Conservation (phyloP, 2,888 invertebrate genomes). For the Melanotus villosus region DNA sequence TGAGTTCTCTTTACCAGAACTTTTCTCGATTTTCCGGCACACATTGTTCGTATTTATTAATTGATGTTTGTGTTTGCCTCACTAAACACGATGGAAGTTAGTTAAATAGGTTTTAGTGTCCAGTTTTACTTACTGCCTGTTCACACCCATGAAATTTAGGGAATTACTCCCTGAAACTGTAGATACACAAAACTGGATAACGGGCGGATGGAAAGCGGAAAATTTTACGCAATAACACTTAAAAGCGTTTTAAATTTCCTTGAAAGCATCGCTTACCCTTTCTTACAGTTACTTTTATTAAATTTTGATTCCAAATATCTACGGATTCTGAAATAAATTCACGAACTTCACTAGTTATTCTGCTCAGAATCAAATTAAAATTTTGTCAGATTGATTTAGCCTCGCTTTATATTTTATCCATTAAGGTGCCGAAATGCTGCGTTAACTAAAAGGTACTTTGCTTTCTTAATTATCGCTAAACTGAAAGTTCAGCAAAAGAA, state of each 20-base stretch:
- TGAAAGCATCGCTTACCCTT: background rate
- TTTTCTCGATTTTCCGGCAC: slow-evolving; percentile 20
- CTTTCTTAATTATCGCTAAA: background rate
- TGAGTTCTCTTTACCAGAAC: slow-evolving; percentile 11
- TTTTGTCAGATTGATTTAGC: background rate
- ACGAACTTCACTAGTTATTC: background rate
- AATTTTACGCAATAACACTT: slow-evolving; percentile 14
- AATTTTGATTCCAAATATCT: background rate
- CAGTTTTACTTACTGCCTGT: slow-evolving; percentile 4
- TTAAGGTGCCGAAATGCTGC: background rate
- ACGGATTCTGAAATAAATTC: background rate
- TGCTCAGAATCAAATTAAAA: background rate
- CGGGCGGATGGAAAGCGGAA: slow-evolving; percentile 9
- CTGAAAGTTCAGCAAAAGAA: background rate
- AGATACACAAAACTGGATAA: slow-evolving; percentile 13
- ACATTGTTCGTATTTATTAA: slow-evolving; percentile 17
- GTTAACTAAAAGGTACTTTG: background rate
- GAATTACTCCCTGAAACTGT: slow-evolving; percentile 17
- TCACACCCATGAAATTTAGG: slow-evolving; percentile 26
- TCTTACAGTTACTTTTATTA: background rate
- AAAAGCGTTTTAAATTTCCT: slow-evolving; percentile 9
- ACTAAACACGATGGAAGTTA: background rate
- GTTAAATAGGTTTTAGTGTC: background rate
- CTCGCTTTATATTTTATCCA: background rate
- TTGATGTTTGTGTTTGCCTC: slow-evolving; percentile 9